Percentiles rank a stretch among this genome's conserved stretches.
Evolutionary conservation across 2,888 invertebrate genomes (phyloP).

Genomic region (Chrysolina oricalcia): DNA sequence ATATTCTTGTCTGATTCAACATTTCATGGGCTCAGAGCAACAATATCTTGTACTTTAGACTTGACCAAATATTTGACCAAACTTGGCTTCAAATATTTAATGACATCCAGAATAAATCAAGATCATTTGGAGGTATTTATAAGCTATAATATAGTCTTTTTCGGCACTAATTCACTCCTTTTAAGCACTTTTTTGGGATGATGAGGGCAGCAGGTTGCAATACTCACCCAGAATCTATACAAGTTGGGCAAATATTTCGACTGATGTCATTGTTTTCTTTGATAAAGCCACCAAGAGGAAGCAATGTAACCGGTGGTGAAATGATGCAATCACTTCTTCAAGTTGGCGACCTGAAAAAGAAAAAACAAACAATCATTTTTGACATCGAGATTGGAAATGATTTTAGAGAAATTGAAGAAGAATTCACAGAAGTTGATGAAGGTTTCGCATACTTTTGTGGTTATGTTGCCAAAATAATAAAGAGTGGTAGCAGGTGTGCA

Average conservation of each 20-base stretch:
- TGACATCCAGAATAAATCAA: no score
- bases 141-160: neutral
- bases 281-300: neutral
- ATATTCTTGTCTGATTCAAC: neutral
- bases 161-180: neutral
- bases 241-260: conserved; percentile 12
- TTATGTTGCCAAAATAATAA: neutral
- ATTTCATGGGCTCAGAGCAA: neutral
- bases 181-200: neutral
- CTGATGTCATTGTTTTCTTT: conserved; percentile 6
- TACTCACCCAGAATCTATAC: no score
- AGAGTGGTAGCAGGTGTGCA: neutral
- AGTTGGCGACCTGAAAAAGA: neutral
- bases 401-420: neutral
- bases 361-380: neutral
- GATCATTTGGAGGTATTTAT: neutral
- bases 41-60: neutral
- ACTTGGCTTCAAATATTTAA: conserved; percentile 3
- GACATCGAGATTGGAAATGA: neutral
- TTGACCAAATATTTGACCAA: no score
- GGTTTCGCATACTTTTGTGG: conserved; percentile 26
- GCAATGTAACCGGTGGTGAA: conserved; percentile 4
- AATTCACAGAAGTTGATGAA: neutral
- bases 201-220: neutral
- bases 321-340: conserved; percentile 10